Conservation (phyloP, 2,888 invertebrate genomes). For the Pogonocherus hispidulus region DNA sequence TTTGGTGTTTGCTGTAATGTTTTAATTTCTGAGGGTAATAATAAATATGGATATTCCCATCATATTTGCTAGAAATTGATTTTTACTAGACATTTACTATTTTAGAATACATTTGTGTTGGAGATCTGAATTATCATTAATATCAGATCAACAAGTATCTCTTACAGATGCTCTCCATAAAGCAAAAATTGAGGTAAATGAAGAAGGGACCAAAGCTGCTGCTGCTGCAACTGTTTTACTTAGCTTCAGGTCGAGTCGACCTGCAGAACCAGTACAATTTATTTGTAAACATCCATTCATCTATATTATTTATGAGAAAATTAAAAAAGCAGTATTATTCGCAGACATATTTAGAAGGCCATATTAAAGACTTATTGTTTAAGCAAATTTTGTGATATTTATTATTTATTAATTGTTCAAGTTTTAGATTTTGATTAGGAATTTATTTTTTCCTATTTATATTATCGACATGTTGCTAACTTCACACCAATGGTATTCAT, state of each 20-base stretch:
- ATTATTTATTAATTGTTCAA: slow-evolving; percentile 27
- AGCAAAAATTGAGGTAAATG: slow-evolving; percentile 87
- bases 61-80: too few species aligned
- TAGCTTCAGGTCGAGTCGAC: slow-evolving; percentile 88
- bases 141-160: slow-evolving; percentile 68
- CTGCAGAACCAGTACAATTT: slow-evolving; percentile 83
- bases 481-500: too few species aligned
- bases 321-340: slow-evolving; percentile 77
- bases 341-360: slow-evolving; percentile 78
- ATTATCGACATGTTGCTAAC: background rate
- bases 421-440: slow-evolving; percentile 14
- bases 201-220: slow-evolving; percentile 89
- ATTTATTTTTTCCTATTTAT: slow-evolving; percentile 4
- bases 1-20: too few species aligned
- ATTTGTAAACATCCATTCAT: slow-evolving; percentile 90
- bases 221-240: slow-evolving; percentile 89
- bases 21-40: too few species aligned
- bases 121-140: slow-evolving; percentile 77
- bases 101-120: slow-evolving; percentile 78
- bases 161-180: slow-evolving; percentile 78
- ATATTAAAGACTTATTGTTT: slow-evolving; percentile 47
- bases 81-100: too few species aligned
- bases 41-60: too few species aligned
- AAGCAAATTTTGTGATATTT: slow-evolving; percentile 27
- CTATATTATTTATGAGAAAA: slow-evolving; percentile 83